These are phyloP conservation scores for Solen grandis DNA, from an alignment of 1,140 invertebrate species.

Conservation along the genomic window DNA sequence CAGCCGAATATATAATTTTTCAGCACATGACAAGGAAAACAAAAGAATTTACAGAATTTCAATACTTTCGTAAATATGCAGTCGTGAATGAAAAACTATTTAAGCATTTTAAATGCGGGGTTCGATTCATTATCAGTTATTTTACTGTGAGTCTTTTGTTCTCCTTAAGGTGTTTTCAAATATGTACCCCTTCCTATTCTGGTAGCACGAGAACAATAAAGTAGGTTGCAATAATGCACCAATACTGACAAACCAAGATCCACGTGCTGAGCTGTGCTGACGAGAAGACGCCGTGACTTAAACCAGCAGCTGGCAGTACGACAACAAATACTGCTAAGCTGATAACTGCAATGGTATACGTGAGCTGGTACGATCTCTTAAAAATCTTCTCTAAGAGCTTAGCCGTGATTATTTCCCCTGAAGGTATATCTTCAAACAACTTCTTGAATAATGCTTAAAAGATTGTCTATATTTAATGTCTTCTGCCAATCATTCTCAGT, in stretches of 20 bases:
- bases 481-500: conserved; percentile 69
- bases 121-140: too few relatives aligned
- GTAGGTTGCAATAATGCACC: conserved; percentile 10
- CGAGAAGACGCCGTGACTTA: conserved; percentile 14
- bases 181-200: conserved; percentile 33
- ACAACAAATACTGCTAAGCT: conserved; percentile 55
- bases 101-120: too few relatives aligned
- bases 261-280: conserved; percentile 24
- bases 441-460: conserved; percentile 75
- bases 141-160: too few relatives aligned
- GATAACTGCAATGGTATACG: conserved; percentile 28
- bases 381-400: conserved; percentile 53
- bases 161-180: conserved; percentile 23
- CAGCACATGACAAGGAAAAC: too few relatives aligned
- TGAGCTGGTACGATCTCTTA: conserved; percentile 36
- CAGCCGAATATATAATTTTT: too few relatives aligned
- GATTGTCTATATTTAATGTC: conserved; percentile 80
- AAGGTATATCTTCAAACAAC: conserved; percentile 59
- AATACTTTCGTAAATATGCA: too few relatives aligned
- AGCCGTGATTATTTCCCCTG: conserved; percentile 45
- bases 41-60: too few relatives aligned
- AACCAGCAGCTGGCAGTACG: conserved; percentile 45
- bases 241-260: conserved; percentile 17
- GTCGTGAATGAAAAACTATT: too few relatives aligned
- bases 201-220: conserved; percentile 31